phyloP scores from a whole-genome alignment of 2,888 invertebrate species.

The Pristionchus entomophagus region DNA sequence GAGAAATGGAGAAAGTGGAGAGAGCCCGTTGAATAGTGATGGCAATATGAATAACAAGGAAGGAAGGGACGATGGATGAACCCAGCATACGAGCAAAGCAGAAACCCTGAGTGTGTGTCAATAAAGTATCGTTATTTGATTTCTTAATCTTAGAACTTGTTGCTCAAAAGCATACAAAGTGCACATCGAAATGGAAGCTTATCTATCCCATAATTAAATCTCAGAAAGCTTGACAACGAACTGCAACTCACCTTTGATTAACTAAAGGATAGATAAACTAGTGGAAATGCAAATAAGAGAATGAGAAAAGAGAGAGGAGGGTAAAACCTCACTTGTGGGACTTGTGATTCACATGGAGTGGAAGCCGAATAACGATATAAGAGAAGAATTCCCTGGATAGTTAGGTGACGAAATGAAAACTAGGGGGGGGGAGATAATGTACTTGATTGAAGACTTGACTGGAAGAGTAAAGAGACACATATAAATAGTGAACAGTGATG shows the following conservation, averaged over 20 bases:
- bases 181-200: too few species aligned
- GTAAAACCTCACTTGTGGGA: not conserved
- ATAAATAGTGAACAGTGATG: not conserved
- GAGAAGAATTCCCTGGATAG: not conserved
- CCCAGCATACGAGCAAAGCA: slow-evolving; percentile 21
- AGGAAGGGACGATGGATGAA: not conserved
- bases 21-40: slow-evolving; percentile 13
- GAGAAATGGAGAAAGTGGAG: not conserved
- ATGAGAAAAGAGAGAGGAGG: too few species aligned
- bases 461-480: not conserved
- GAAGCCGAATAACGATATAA: not conserved
- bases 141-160: too few species aligned
- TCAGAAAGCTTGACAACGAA: too few species aligned
- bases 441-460: slow-evolving; percentile 16
- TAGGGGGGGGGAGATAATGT: too few species aligned
- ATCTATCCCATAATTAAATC: too few species aligned
- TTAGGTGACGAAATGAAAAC: not conserved
- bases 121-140: not conserved
- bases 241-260: too few species aligned
- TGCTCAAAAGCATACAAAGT: too few species aligned
- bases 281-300: too few species aligned
- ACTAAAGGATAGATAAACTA: too few species aligned
- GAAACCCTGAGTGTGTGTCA: not conserved
- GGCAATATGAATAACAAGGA: not conserved
- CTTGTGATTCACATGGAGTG: not conserved